Conservation (phyloP, 1,140 invertebrate genomes). For the Drusus annulatus region DNA sequence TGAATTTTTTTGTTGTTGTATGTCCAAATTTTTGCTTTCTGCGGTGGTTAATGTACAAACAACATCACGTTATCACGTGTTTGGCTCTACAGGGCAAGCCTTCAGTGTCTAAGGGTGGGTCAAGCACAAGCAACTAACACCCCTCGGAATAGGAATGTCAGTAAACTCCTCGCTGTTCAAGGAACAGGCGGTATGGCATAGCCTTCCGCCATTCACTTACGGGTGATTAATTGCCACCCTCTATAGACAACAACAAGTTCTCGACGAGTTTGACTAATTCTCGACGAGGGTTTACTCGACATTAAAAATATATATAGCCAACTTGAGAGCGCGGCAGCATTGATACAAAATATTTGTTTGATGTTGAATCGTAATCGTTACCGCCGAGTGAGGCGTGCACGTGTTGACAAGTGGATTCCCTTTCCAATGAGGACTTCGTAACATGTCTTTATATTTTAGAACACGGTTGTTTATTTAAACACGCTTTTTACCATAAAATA, state of each 20-base stretch:
- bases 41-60: background rate
- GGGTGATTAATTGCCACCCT: constrained; percentile 25
- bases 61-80: background rate
- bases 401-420: background rate
- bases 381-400: no score
- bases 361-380: no score
- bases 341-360: no score
- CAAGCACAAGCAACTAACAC: background rate
- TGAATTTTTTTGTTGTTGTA: no score
- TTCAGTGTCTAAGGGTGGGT: background rate
- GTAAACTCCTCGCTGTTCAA: constrained; percentile 4
- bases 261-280: constrained; percentile 27
- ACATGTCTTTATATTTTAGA: background rate
- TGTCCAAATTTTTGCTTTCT: no score
- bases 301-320: constrained; percentile 4
- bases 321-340: no score
- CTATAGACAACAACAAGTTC: constrained; percentile 18
- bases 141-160: constrained; percentile 13
- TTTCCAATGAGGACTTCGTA: background rate
- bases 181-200: background rate
- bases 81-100: background rate
- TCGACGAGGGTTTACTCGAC: background rate
- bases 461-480: no score
- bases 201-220: background rate
- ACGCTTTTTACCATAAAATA: no score